Evolutionary conservation across 1,140 invertebrate genomes (phyloP).

Genomic region (Fopius arisanus): DNA sequence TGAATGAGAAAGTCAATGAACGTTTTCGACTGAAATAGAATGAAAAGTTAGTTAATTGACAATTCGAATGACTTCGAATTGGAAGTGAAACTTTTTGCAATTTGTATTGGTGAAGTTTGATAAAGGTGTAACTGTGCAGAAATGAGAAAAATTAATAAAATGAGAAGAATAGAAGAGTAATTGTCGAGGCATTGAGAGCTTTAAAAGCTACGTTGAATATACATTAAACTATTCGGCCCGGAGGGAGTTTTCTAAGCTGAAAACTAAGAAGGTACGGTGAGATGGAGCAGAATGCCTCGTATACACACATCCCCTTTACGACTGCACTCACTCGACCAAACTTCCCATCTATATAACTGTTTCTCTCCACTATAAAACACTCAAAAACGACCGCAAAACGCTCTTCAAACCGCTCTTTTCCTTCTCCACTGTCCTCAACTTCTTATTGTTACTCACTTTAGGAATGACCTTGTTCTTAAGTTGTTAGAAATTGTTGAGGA

Average conservation of each 20-base stretch:
- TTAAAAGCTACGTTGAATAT: background rate
- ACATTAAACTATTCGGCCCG: background rate
- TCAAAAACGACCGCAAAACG: constrained; percentile 19
- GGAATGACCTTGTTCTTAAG: background rate
- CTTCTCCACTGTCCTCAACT: constrained; percentile 4
- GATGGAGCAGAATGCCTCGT: background rate
- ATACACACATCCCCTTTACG: constrained; percentile 23
- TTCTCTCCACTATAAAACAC: constrained; percentile 31
- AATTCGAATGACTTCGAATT: no score
- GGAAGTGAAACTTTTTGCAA: no score
- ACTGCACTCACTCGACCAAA: constrained; percentile 25
- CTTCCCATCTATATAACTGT: constrained; percentile 24
- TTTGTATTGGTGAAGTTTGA: no score
- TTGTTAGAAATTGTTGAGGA: background rate
- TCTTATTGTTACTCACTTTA: background rate
- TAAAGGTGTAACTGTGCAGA: background rate
- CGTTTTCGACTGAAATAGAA: no score
- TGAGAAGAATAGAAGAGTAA: background rate
- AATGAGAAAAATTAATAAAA: background rate
- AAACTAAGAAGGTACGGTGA: background rate
- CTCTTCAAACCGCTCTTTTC: background rate
- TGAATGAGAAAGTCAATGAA: no score
- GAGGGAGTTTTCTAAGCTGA: background rate
- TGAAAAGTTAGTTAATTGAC: no score
- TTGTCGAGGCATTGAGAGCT: background rate